phyloP scores from a whole-genome alignment of 2,888 invertebrate genomes.

The Ophion obscuratus region DNA sequence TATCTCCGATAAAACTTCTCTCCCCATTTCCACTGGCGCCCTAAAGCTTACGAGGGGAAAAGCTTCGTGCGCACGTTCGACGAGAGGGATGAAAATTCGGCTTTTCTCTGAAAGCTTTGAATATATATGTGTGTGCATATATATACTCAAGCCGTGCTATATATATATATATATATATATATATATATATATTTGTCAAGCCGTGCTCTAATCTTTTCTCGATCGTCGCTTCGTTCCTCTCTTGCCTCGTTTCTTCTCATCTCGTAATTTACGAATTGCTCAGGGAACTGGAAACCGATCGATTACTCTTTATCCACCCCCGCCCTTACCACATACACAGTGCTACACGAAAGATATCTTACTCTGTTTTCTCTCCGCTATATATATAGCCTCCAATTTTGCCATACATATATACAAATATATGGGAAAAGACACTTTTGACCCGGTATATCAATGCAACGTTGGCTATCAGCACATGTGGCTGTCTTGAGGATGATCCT shows the following conservation, averaged over 20 bases:
- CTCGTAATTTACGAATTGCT: conserved; percentile 62
- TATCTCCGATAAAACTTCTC: conserved; percentile 60
- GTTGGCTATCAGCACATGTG: too few species aligned
- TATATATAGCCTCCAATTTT: neutral
- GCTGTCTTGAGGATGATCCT: too few species aligned
- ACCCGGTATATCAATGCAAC: too few species aligned
- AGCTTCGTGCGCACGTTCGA: conserved; percentile 24
- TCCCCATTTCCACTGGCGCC: conserved; percentile 33
- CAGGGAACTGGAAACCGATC: conserved; percentile 58
- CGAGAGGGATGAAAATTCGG: conserved; percentile 28
- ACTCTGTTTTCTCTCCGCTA: conserved; percentile 25
- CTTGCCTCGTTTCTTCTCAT: conserved; percentile 51
- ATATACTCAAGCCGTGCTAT: neutral
- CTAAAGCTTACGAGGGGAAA: conserved; percentile 45
- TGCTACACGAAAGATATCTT: conserved; percentile 23
- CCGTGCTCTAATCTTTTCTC: conserved; percentile 43
- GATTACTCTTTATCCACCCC: conserved; percentile 55
- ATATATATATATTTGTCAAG: conserved; percentile 20
- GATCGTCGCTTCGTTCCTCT: conserved; percentile 36
- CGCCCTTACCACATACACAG: conserved; percentile 12
- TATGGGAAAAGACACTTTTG: too few species aligned
- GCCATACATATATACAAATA: too few species aligned
- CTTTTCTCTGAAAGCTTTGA: conserved; percentile 19
- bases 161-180: neutral
- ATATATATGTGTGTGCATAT: conserved; percentile 6